Conservation (phyloP, 1,140 invertebrate genomes). For the Calephelis virginiensis region DNA sequence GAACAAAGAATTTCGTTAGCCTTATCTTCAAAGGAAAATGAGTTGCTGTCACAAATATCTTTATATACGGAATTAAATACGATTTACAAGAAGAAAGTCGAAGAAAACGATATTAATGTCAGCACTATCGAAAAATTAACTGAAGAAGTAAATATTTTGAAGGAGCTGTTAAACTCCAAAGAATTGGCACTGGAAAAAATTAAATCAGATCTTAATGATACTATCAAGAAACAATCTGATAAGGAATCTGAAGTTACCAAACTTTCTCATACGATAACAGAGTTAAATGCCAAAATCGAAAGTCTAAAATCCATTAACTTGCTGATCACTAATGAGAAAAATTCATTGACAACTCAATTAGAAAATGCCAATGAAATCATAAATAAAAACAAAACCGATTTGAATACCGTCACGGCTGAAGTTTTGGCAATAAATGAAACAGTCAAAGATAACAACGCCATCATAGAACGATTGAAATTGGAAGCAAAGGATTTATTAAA, state of each 20-base stretch:
- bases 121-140: constrained; percentile 38
- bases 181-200: constrained; percentile 36
- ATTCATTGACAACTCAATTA: constrained; percentile 41
- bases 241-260: constrained; percentile 28
- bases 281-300: constrained; percentile 40
- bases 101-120: constrained; percentile 47
- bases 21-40: constrained; percentile 37
- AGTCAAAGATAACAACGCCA: constrained; percentile 42
- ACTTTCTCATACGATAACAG: constrained; percentile 25
- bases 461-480: constrained; percentile 47
- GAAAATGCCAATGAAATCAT: constrained; percentile 43
- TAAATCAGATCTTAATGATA: background rate
- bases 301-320: constrained; percentile 50
- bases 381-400: constrained; percentile 45
- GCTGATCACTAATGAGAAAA: constrained; percentile 51
- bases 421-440: constrained; percentile 47
- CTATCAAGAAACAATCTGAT: constrained; percentile 24
- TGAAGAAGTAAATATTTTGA: constrained; percentile 45
- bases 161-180: constrained; percentile 37
- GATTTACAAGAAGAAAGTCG: constrained; percentile 43
- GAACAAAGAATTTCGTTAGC: constrained; percentile 30
- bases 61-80: constrained; percentile 42
- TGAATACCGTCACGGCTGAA: constrained; percentile 53
- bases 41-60: constrained; percentile 33
- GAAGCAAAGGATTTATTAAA: constrained; percentile 45